A percentile compares a stretch with the other conserved stretches of the same genome.
Evolutionary conservation across 2,888 invertebrate genomes (phyloP).

Genomic region (Chaetogeoica ovagalla): DNA sequence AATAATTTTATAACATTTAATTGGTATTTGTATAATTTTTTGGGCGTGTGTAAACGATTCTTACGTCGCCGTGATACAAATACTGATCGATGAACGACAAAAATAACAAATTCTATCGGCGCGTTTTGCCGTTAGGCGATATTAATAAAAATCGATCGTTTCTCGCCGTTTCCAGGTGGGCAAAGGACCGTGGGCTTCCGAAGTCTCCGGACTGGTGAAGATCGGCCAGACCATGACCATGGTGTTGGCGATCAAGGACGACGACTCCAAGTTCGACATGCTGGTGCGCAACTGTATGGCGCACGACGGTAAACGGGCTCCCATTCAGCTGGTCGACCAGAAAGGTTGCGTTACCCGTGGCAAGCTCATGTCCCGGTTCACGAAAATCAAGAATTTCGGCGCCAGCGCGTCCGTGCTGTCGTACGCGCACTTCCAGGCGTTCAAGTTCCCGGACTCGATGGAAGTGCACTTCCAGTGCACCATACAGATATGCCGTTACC

Average conservation of each 20-base stretch:
- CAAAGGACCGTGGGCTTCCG: slow-evolving; percentile 93
- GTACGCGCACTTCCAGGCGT: slow-evolving; percentile 92
- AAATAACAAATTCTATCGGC: too few species aligned
- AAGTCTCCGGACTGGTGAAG: slow-evolving; percentile 90
- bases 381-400: slow-evolving; percentile 93
- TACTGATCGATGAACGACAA: too few species aligned
- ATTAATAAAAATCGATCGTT: background rate
- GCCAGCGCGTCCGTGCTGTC: slow-evolving; percentile 88
- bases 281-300: slow-evolving; percentile 91
- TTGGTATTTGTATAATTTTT: too few species aligned
- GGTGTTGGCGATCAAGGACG: slow-evolving; percentile 93
- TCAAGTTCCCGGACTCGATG: slow-evolving; percentile 95
- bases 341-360: slow-evolving; percentile 89
- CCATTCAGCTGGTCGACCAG: slow-evolving; percentile 90
- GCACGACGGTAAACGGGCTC: slow-evolving; percentile 90
- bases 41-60: too few species aligned
- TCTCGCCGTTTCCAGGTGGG: slow-evolving; percentile 65
- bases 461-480: slow-evolving; percentile 95
- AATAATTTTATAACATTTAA: too few species aligned
- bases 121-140: too few species aligned
- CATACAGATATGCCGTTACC: slow-evolving; percentile 89
- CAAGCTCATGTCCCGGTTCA: slow-evolving; percentile 90
- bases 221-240: slow-evolving; percentile 97
- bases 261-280: slow-evolving; percentile 95
- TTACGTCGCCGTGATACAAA: too few species aligned